phyloP scores from a whole-genome alignment of 2,113 vertebrate species.

The Xyliphius kryptos region DNA sequence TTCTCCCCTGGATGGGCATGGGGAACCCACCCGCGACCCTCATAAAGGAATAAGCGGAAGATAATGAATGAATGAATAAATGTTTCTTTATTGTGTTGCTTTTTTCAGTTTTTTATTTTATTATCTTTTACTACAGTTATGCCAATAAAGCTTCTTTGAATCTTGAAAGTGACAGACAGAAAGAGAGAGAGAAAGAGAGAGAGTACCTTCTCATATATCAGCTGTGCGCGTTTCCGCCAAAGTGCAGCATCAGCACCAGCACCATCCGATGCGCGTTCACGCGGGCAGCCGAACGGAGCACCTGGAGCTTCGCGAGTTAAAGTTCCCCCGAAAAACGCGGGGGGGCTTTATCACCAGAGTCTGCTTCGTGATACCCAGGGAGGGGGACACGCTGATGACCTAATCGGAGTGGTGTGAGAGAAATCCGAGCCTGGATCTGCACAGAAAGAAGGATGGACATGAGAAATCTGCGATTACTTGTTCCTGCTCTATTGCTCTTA shows the following conservation, averaged over 20 bases:
- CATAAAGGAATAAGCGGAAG: no score
- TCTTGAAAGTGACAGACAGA: no score
- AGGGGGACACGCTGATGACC: slow-evolving; percentile 47
- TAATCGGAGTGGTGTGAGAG: slow-evolving; percentile 49
- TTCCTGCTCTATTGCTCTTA: slow-evolving; percentile 62
- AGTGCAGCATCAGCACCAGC: slow-evolving; percentile 58
- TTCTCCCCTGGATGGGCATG: no score
- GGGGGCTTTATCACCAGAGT: slow-evolving; percentile 52
- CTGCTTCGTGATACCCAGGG: slow-evolving; percentile 26
- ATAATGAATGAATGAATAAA: no score
- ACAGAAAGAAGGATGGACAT: slow-evolving; percentile 69
- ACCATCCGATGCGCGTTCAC: slow-evolving; percentile 28
- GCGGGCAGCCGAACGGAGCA: slow-evolving; percentile 59
- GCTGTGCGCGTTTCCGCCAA: slow-evolving; percentile 59
- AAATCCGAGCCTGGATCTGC: slow-evolving; percentile 40
- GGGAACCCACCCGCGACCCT: no score
- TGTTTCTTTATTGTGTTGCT: no score
- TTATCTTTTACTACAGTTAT: no score
- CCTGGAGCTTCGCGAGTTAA: slow-evolving; percentile 65
- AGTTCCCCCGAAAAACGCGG: slow-evolving; percentile 54
- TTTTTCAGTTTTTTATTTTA: no score
- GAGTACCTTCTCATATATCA: no score
- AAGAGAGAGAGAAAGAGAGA: no score
- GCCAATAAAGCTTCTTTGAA: no score
- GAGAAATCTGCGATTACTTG: slow-evolving; percentile 51